Evolutionary conservation across 2,113 vertebrate genomes (phyloP).

Genomic region (Pitta sordida): DNA sequence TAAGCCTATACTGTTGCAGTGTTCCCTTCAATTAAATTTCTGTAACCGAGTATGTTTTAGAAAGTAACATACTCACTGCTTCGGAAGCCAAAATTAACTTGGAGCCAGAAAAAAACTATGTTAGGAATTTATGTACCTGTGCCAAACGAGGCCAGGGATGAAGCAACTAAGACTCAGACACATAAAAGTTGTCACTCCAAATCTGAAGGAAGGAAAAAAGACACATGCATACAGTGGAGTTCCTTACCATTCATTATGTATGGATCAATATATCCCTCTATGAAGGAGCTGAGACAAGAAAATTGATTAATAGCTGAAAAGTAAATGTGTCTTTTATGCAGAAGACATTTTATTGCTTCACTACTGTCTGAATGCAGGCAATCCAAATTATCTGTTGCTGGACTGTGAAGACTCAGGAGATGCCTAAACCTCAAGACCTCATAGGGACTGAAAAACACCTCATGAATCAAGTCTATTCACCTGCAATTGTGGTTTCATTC

Average conservation of each 20-base stretch:
- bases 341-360: neutral
- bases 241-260: neutral
- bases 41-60: neutral
- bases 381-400: neutral
- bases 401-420: neutral
- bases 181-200: neutral
- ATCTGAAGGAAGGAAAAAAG: neutral
- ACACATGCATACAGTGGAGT: neutral
- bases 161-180: neutral
- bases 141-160: neutral
- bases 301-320: neutral
- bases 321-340: neutral
- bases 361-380: neutral
- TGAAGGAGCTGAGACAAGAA: neutral
- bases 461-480: neutral
- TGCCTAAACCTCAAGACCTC: no score
- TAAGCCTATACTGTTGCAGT: neutral
- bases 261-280: neutral
- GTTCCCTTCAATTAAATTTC: neutral
- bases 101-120: neutral
- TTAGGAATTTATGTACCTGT: conserved; percentile 2
- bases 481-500: neutral
- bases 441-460: neutral
- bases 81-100: neutral
- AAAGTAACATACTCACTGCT: neutral